A percentile compares a stretch with the other conserved stretches of the same genome.
Evolutionary conservation across 2,888 invertebrate genomes (phyloP).

Genomic region (Villa cingulata): DNA sequence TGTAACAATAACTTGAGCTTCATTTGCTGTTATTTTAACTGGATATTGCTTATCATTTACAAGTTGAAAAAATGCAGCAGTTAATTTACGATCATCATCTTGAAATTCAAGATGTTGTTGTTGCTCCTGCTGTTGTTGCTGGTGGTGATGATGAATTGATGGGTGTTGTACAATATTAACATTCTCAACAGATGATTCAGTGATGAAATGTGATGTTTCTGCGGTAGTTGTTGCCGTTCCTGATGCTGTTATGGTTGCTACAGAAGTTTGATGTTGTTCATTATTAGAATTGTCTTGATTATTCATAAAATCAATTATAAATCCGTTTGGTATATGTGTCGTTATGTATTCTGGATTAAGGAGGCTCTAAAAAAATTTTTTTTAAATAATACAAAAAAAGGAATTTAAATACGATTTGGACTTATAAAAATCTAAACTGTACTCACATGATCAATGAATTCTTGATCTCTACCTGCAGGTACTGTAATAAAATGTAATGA

Average conservation of each 20-base stretch:
- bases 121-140: not conserved
- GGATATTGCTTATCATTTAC: conserved; percentile 12
- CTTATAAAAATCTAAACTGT: not conserved
- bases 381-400: not conserved
- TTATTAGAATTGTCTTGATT: conserved; percentile 13
- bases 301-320: conserved; percentile 32
- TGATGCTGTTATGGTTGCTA: too few relatives aligned
- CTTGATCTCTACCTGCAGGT: conserved; percentile 19
- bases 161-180: not conserved
- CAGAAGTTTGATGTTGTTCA: not conserved
- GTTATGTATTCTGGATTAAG: conserved; percentile 30
- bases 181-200: not conserved
- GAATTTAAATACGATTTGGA: too few relatives aligned
- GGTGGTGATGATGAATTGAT: not conserved
- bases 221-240: not conserved
- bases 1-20: conserved; percentile 14
- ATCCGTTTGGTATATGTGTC: conserved; percentile 23
- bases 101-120: conserved; percentile 8
- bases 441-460: conserved; percentile 33
- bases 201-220: not conserved
- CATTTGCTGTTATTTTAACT: conserved; percentile 8
- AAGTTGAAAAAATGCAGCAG: conserved; percentile 12
- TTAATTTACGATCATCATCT: conserved; percentile 11
- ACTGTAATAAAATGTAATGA: conserved; percentile 18
- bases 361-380: conserved; percentile 22